Percentiles rank a stretch among this genome's conserved stretches.
Conservation (phyloP, 2,113 vertebrate species). For the Colaptes auratus region DNA sequence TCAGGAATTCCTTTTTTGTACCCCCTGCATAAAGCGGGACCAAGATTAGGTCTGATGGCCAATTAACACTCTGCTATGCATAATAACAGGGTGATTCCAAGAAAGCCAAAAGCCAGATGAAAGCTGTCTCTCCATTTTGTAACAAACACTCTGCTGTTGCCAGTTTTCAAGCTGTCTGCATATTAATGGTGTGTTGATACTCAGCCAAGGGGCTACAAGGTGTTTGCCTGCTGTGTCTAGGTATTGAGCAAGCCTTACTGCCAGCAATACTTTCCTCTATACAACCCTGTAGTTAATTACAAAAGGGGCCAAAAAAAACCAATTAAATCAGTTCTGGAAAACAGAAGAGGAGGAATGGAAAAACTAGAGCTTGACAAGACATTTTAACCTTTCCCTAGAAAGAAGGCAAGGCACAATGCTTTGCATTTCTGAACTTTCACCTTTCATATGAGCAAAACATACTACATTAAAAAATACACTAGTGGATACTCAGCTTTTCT, state of each 20-base stretch:
- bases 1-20: conserved; percentile 41
- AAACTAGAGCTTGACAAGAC: conserved; percentile 17
- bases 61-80: neutral
- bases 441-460: neutral
- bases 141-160: neutral
- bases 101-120: neutral
- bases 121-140: neutral
- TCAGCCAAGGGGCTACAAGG: conserved; percentile 13
- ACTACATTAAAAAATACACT: neutral
- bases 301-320: neutral
- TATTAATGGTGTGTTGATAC: neutral
- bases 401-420: neutral
- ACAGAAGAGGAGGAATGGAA: neutral
- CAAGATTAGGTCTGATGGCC: neutral
- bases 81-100: neutral
- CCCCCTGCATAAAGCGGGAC: neutral
- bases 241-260: neutral
- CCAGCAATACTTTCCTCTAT: conserved; percentile 1
- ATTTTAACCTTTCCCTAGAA: conserved; percentile 9
- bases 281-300: neutral
- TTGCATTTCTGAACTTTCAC: conserved; percentile 10
- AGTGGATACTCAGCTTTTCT: neutral
- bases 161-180: conserved; percentile 8
- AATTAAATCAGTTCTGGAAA: neutral
- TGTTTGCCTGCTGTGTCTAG: neutral